A percentile compares a stretch with the other conserved stretches of the same genome.
Evolutionary conservation across 2,888 invertebrate genomes (phyloP).

Genomic region (Anthoptus insignis): DNA sequence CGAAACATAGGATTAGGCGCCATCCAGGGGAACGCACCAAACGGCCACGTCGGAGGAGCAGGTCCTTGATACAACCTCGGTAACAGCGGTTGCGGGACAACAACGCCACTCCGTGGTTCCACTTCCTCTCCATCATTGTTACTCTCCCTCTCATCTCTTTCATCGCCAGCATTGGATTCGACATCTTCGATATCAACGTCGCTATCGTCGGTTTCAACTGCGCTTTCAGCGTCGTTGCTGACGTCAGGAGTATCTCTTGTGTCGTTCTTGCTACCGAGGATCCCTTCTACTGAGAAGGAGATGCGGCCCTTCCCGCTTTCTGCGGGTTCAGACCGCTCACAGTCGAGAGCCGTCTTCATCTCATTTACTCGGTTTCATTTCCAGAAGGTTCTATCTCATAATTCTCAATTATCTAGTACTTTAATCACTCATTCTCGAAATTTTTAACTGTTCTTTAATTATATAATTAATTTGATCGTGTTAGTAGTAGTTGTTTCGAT

Average conservation of each 20-base stretch:
- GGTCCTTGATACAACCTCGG: slow-evolving; percentile 87
- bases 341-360: slow-evolving; percentile 85
- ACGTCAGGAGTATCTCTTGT: slow-evolving; percentile 68
- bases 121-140: slow-evolving; percentile 66
- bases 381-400: slow-evolving; percentile 45
- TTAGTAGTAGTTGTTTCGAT: no score
- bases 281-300: slow-evolving; percentile 91
- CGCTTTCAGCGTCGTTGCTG: slow-evolving; percentile 78
- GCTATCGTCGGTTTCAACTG: slow-evolving; percentile 76
- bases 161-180: slow-evolving; percentile 76
- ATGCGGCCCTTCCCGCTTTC: slow-evolving; percentile 88
- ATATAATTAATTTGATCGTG: no score
- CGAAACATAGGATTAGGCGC: slow-evolving; percentile 88
- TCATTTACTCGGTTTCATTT: slow-evolving; percentile 80
- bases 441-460: neutral
- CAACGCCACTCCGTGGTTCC: slow-evolving; percentile 84
- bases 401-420: slow-evolving; percentile 23
- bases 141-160: slow-evolving; percentile 73
- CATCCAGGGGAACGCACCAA: slow-evolving; percentile 90
- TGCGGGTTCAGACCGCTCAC: slow-evolving; percentile 82
- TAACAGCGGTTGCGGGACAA: slow-evolving; percentile 90
- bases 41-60: slow-evolving; percentile 86
- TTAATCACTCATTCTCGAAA: neutral
- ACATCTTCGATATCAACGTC: slow-evolving; percentile 84
- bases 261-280: slow-evolving; percentile 79